Conservation (phyloP, 2,888 invertebrate genomes). For the Leucophora obtusa region DNA sequence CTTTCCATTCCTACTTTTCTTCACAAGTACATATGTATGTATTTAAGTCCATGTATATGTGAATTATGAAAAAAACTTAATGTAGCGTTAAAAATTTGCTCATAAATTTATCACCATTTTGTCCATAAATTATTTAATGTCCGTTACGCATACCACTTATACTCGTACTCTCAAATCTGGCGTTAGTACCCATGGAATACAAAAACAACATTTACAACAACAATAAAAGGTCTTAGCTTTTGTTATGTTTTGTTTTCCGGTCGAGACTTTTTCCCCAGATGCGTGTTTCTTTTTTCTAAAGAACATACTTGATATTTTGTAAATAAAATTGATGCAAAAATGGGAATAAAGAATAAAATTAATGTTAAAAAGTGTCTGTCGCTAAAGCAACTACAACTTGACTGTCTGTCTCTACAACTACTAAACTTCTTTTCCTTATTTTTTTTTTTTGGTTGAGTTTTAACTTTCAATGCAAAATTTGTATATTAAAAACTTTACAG, state of each 20-base stretch:
- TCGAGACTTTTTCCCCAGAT: conserved; percentile 65
- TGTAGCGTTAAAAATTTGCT: conserved; percentile 77
- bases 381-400: conserved; percentile 58
- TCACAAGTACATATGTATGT: too few relatives aligned
- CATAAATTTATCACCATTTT: conserved; percentile 74
- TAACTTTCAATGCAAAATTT: conserved; percentile 48
- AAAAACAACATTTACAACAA: conserved; percentile 14
- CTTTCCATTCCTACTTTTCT: too few relatives aligned
- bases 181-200: neutral
- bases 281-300: conserved; percentile 35
- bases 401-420: neutral
- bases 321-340: conserved; percentile 17
- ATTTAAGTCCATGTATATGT: neutral
- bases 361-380: conserved; percentile 63
- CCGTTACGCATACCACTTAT: conserved; percentile 30
- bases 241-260: conserved; percentile 63
- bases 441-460: conserved; percentile 26
- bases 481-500: conserved; percentile 61
- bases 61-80: conserved; percentile 60
- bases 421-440: neutral
- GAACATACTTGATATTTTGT: conserved; percentile 27
- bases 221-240: conserved; percentile 43
- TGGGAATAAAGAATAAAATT: conserved; percentile 52
- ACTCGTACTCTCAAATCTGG: conserved; percentile 6
- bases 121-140: conserved; percentile 74